These are phyloP conservation scores for Frankliniella intonsa DNA, from an alignment of 2,888 invertebrate species.

Conservation along the genomic window DNA sequence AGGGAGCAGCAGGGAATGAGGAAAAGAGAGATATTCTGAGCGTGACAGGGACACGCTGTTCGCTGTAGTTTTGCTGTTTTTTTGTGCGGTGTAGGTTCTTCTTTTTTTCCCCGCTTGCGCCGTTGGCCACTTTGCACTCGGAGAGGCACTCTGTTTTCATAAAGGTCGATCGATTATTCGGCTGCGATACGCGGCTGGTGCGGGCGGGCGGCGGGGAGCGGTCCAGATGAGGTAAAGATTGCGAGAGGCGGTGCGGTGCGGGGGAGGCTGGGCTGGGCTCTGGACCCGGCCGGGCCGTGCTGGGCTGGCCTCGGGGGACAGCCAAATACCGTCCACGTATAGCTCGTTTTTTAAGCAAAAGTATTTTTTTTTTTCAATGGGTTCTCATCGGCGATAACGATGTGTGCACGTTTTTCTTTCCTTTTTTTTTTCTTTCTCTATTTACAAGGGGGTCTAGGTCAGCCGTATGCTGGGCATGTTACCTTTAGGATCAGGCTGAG, in stretches of 20 bases:
- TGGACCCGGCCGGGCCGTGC: too few relatives aligned
- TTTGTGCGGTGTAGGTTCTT: too few relatives aligned
- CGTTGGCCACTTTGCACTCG: not conserved
- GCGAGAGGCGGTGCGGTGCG: not conserved
- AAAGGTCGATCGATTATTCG: conserved; percentile 16
- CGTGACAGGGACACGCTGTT: too few relatives aligned
- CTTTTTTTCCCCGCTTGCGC: not conserved
- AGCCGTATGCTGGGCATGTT: not conserved
- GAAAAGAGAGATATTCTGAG: too few relatives aligned
- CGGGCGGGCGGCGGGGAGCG: not conserved
- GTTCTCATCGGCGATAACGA: not conserved
- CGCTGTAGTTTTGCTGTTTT: too few relatives aligned
- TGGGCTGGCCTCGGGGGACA: too few relatives aligned
- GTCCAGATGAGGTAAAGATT: conserved; percentile 15
- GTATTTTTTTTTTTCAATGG: too few relatives aligned
- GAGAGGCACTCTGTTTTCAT: not conserved
- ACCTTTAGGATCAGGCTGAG: not conserved
- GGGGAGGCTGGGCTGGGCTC: too few relatives aligned
- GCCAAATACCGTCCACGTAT: too few relatives aligned
- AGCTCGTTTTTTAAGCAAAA: too few relatives aligned
- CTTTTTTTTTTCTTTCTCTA: not conserved
- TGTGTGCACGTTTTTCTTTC: not conserved
- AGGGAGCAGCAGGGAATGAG: too few relatives aligned
- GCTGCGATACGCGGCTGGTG: not conserved
- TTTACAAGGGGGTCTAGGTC: not conserved